Evolutionary conservation across 2,797 vertebrate species (phyloP), one percentile per base, ranked within the genome.

Genomic region (Smutsia temminckii): DNA sequence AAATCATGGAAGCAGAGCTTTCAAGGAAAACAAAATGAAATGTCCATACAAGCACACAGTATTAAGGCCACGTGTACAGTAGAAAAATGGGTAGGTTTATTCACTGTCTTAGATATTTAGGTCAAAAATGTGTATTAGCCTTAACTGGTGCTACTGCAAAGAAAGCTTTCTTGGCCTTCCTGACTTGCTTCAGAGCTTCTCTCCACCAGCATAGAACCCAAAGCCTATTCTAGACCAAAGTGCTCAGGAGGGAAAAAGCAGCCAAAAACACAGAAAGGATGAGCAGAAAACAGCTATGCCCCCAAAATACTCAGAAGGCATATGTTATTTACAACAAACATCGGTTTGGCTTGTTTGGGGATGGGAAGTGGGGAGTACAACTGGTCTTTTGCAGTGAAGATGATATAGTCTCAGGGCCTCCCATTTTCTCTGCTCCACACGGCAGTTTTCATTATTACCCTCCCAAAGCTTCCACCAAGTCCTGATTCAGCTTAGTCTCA

Each of bases 71-170:
- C 9, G 7, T 61, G 49, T 85, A 86, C 18, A 59, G 51, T 42
- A 71, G 59, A 84, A 90, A 95, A 95, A 93, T 34, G 71, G 51
- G 25, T 66, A 72, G 2, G 11, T 97, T 95, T 96, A 97, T 96
- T 96, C 32, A 77, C 46, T 3, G 25, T 64, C 74, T 57, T 16
- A 5, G 34, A 63, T 77, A 90, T 40, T 42, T 72, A 77, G 14
- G 25, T 53, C 78, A 84, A 77, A 83, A 88, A 17, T 17, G 81
- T 6, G 0, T 27, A 40, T 69, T n/a, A 91, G n/a, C 68, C 49
- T 66, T 78, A 79, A 86, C 84, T 51, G 46, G 57, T 69, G 46
- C 68, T 68, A 84, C 12, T 40, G 14, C 64, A 95, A 61, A 95
- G 68, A 90, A 85, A 89, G 69, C 34, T 78, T 64, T 63, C 42